These are phyloP conservation scores for Scartelaos histophorus DNA, from an alignment of 2,113 vertebrate genomes.

Conservation along the genomic window DNA sequence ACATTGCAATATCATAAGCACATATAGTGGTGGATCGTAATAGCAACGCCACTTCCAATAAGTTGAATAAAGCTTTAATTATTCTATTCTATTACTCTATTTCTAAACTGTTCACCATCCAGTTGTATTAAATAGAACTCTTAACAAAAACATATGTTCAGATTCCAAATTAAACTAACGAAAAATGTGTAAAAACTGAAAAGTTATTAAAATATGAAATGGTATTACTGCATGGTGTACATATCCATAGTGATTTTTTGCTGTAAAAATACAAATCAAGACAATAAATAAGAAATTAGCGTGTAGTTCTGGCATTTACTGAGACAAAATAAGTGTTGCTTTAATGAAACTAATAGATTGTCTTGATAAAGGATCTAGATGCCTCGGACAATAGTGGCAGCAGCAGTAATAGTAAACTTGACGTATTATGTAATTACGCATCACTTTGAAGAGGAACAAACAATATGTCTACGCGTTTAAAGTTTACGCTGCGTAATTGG, in stretches of 20 bases:
- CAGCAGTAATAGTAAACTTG: neutral
- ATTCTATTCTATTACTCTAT: too few species aligned
- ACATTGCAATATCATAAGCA: neutral
- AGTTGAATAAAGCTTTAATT: neutral
- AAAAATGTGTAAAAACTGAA: neutral
- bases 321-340: neutral
- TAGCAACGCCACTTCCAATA: neutral
- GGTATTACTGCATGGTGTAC: too few species aligned
- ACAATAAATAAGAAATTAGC: neutral
- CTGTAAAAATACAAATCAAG: too few species aligned
- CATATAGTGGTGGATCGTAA: neutral
- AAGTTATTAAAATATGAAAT: neutral
- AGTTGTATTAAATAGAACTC: too few species aligned
- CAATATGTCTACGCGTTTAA: neutral
- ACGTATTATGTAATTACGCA: neutral
- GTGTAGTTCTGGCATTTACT: neutral
- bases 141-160: too few species aligned
- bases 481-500: neutral
- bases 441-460: constrained; percentile 5
- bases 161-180: too few species aligned
- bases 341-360: neutral
- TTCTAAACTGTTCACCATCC: neutral
- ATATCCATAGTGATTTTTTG: too few species aligned
- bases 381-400: neutral
- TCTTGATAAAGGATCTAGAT: neutral